These are phyloP conservation scores for Drosophila melanica DNA, from an alignment of 1,140 invertebrate species.

Conservation along the genomic window DNA sequence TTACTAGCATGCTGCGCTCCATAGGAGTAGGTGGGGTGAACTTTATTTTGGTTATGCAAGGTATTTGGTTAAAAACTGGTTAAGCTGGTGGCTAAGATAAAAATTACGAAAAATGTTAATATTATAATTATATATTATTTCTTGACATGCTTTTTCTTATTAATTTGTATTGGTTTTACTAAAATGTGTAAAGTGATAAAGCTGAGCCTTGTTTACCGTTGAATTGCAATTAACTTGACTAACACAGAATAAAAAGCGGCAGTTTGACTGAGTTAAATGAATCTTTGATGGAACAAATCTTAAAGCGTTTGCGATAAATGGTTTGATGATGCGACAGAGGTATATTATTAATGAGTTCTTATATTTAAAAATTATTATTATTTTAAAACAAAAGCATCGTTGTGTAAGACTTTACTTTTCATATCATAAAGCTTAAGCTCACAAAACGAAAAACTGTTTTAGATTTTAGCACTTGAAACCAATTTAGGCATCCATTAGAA, in stretches of 20 bases:
- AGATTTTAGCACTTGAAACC: not conserved
- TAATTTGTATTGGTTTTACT: conserved; percentile 26
- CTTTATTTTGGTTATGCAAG: conserved; percentile 47
- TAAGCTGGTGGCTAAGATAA: conserved; percentile 15
- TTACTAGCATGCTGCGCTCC: conserved; percentile 59
- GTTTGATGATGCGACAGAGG: conserved; percentile 68
- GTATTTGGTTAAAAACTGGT: conserved; percentile 26
- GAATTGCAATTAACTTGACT: conserved; percentile 54
- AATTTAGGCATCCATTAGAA: conserved; percentile 4
- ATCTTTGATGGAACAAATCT: conserved; percentile 23
- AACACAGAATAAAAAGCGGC: conserved; percentile 69
- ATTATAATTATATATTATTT: conserved; percentile 7
- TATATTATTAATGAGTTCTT: conserved; percentile 56
- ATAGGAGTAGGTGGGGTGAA: conserved; percentile 16
- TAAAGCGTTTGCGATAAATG: conserved; percentile 58
- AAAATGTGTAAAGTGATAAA: conserved; percentile 59
- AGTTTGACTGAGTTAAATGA: conserved; percentile 49
- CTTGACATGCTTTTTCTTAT: conserved; percentile 48
- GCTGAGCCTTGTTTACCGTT: conserved; percentile 68
- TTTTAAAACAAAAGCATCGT: too few relatives aligned
- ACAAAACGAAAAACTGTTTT: conserved; percentile 13
- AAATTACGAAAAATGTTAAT: not conserved
- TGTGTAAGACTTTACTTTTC: conserved; percentile 1
- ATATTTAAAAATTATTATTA: not conserved
- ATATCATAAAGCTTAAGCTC: not conserved